Conservation (phyloP, 2,797 vertebrate genomes). For the Hydrocynus forskahlii region DNA sequence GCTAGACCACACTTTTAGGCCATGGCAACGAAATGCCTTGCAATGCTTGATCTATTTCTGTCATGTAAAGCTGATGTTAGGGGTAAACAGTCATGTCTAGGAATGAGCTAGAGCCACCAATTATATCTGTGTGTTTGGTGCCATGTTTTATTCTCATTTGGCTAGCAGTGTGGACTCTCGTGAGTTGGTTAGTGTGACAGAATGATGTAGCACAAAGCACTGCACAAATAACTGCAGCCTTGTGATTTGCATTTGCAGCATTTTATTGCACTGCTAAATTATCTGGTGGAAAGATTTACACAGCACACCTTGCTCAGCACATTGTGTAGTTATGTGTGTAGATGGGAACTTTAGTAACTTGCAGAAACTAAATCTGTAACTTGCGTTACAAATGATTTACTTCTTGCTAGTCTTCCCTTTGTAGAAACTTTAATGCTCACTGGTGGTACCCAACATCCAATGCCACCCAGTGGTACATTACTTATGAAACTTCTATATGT, state of each 20-base stretch:
- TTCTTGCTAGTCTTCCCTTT: slow-evolving; percentile 17
- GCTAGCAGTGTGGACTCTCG: not conserved
- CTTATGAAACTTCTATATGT: slow-evolving; percentile 19
- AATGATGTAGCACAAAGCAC: slow-evolving; percentile 20
- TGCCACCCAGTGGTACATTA: slow-evolving; percentile 24
- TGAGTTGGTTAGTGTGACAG: not conserved
- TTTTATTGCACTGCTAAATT: slow-evolving; percentile 28
- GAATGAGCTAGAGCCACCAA: not conserved
- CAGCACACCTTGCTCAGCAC: not conserved
- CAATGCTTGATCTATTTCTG: not conserved
- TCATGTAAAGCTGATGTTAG: not conserved
- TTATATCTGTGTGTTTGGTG: slow-evolving; percentile 7
- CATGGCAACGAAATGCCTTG: slow-evolving; percentile 17
- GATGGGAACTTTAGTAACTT: not conserved
- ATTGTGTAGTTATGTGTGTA: no score
- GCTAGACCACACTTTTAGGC: not conserved
- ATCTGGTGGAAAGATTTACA: slow-evolving; percentile 29
- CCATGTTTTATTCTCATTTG: slow-evolving; percentile 6
- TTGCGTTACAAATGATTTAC: not conserved
- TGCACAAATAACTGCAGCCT: not conserved
- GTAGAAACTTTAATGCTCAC: slow-evolving; percentile 27
- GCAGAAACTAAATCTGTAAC: not conserved
- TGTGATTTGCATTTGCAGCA: slow-evolving; percentile 35
- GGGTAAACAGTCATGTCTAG: not conserved
- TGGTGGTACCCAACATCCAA: slow-evolving; percentile 34